Percentiles rank a stretch among this genome's conserved stretches.
These are phyloP conservation scores for Unio delphinus DNA, from an alignment of 2,888 invertebrate species.

Conservation along the genomic window DNA sequence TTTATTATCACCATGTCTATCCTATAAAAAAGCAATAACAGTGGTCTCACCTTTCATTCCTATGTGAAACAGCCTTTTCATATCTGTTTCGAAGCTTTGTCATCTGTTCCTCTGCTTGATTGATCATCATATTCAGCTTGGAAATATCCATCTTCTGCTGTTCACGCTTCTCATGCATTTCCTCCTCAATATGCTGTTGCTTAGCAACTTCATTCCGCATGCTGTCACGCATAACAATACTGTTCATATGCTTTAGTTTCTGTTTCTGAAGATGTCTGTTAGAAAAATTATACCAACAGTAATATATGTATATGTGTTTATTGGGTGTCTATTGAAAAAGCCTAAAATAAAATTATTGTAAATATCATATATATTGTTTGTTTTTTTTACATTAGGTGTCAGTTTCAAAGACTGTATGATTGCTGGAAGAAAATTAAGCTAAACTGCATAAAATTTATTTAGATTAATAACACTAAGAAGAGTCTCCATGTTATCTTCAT, in stretches of 20 bases:
- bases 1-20: not conserved
- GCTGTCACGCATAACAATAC: conserved; percentile 68
- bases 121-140: conserved; percentile 70
- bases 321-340: no score
- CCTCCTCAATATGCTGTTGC: conserved; percentile 66
- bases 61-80: conserved; percentile 67
- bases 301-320: no score
- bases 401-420: no score
- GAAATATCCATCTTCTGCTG: conserved; percentile 71
- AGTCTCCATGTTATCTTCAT: no score
- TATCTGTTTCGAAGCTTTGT: conserved; percentile 68
- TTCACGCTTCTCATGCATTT: conserved; percentile 67
- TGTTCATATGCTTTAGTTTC: conserved; percentile 67
- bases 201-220: conserved; percentile 70
- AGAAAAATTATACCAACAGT: no score
- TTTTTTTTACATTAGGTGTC: no score
- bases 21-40: not conserved
- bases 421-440: no score
- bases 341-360: no score
- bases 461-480: no score
- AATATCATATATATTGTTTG: no score
- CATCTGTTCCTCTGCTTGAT: conserved; percentile 71
- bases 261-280: conserved; percentile 68
- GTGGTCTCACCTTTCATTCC: conserved; percentile 64
- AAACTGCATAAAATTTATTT: no score